Conservation (phyloP, 2,888 invertebrate genomes). For the Eupsilia transversa region DNA sequence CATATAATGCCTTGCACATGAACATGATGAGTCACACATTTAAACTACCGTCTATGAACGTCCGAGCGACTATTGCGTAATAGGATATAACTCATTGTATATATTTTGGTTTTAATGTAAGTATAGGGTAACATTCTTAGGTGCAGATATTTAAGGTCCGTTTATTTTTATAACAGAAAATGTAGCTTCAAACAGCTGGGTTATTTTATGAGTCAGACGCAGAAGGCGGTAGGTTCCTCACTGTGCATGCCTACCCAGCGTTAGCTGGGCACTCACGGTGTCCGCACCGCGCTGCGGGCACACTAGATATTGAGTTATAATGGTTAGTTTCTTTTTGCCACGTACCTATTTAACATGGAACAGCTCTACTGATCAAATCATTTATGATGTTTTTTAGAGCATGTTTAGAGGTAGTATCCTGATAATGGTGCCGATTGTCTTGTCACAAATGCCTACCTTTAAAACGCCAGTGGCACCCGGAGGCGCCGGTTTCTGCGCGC, state of each 20-base stretch:
- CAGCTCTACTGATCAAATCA: too few species aligned
- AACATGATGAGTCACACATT: conserved; percentile 34
- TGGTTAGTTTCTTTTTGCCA: too few species aligned
- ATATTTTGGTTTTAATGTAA: neutral
- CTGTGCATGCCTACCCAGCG: neutral
- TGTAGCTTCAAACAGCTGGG: neutral
- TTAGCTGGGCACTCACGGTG: neutral
- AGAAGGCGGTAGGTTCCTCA: neutral
- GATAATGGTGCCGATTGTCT: too few species aligned
- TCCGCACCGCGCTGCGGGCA: too few species aligned
- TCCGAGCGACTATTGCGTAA: conserved; percentile 6
- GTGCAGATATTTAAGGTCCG: neutral
- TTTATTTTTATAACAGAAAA: neutral
- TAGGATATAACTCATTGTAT: neutral
- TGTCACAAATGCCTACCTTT: too few species aligned
- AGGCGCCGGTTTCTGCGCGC: too few species aligned
- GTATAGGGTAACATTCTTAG: conserved; percentile 5
- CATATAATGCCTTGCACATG: conserved; percentile 62
- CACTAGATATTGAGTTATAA: too few species aligned
- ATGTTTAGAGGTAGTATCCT: too few species aligned
- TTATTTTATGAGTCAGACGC: neutral
- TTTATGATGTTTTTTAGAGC: too few species aligned
- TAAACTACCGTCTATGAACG: conserved; percentile 6
- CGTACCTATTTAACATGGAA: too few species aligned
- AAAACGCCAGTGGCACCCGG: too few species aligned